phyloP scores from a whole-genome alignment of 2,113 vertebrate genomes.

The Tretioscincus oriximinensis region DNA sequence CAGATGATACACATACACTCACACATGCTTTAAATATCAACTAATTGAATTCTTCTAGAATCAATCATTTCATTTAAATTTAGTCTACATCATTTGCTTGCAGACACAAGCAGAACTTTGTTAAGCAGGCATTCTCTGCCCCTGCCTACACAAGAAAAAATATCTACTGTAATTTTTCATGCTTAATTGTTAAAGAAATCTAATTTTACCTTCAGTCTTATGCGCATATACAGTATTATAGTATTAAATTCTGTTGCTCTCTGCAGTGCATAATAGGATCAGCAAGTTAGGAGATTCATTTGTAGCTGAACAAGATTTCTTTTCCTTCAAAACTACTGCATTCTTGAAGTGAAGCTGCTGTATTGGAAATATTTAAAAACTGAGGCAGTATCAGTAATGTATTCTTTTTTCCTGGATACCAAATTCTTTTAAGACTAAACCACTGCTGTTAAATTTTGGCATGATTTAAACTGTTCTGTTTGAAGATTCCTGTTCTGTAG shows the following conservation, averaged over 20 bases:
- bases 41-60: conserved; percentile 37
- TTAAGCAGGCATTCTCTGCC: neutral
- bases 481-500: no score
- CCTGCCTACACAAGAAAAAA: conserved; percentile 1
- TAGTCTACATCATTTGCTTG: conserved; percentile 42
- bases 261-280: conserved; percentile 10
- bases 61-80: conserved; percentile 46
- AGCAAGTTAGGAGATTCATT: neutral
- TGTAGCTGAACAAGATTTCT: neutral
- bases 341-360: neutral
- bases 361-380: conserved; percentile 9
- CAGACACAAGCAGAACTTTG: conserved; percentile 20
- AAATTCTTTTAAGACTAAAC: neutral
- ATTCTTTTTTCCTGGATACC: conserved; percentile 1
- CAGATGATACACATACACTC: conserved; percentile 37
- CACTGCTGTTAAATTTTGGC: no score
- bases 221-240: neutral
- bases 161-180: neutral
- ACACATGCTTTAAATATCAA: conserved; percentile 35
- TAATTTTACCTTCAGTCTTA: neutral
- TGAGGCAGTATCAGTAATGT: conserved; percentile 22
- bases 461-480: no score
- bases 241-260: neutral
- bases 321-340: no score
- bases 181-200: conserved; percentile 28